Evolutionary conservation across 2,888 invertebrate species (phyloP).

Genomic region (Melanchra persicariae): DNA sequence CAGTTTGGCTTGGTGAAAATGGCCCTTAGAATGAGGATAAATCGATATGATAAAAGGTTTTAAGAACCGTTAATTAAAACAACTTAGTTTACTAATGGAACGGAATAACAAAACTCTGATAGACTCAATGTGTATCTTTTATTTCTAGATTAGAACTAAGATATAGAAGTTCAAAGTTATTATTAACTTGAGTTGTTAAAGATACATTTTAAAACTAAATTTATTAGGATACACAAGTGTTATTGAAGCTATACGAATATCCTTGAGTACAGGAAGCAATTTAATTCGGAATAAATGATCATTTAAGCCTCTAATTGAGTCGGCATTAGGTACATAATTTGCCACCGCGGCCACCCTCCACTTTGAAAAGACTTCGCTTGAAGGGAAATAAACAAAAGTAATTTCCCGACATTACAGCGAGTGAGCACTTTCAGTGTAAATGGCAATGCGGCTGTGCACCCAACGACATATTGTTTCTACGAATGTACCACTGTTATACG

Average conservation of each 20-base stretch:
- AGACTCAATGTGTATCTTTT: constrained; percentile 36
- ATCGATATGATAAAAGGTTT: constrained; percentile 8
- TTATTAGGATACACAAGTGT: constrained; percentile 28
- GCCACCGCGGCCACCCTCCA: constrained; percentile 53
- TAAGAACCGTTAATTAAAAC: constrained; percentile 23
- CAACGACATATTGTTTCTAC: constrained; percentile 78
- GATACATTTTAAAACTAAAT: constrained; percentile 14
- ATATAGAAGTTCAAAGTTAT: constrained; percentile 32
- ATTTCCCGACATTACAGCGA: constrained; percentile 73
- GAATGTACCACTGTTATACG: constrained; percentile 75
- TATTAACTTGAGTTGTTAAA: constrained; percentile 22
- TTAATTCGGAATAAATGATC: constrained; percentile 56
- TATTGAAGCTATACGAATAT: constrained; percentile 43
- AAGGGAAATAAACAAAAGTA: constrained; percentile 74
- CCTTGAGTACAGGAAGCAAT: constrained; percentile 53
- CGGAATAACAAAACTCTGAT: constrained; percentile 18
- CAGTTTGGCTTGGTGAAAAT: no score
- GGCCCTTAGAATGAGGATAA: constrained; percentile 5
- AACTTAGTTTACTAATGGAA: constrained; percentile 36
- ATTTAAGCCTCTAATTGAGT: constrained; percentile 63
- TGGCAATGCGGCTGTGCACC: constrained; percentile 72
- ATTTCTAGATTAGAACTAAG: constrained; percentile 38
- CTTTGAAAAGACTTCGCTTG: constrained; percentile 67
- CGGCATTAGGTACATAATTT: constrained; percentile 63
- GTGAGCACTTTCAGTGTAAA: constrained; percentile 76